Evolutionary conservation across 2,113 vertebrate species (phyloP).

Genomic region (Sapajus apella): DNA sequence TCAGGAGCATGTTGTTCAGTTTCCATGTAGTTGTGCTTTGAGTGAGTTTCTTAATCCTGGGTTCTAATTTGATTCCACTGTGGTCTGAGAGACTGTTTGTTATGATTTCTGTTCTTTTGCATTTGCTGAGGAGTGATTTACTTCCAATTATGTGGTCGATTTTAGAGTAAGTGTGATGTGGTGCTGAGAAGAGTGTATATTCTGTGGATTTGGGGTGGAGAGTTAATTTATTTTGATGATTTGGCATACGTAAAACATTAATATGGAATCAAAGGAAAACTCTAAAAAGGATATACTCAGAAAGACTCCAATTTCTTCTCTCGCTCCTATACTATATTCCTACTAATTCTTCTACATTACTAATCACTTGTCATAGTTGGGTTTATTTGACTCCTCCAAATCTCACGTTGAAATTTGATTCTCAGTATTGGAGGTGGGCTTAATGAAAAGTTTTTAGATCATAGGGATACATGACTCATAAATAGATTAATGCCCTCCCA

Average conservation of each 20-base stretch:
- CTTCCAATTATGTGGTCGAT: too few species aligned
- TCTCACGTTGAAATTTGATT: not conserved
- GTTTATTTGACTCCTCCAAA: not conserved
- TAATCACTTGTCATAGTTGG: not conserved
- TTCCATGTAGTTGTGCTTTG: too few species aligned
- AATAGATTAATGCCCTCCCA: not conserved
- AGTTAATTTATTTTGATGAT: slow-evolving; percentile 12
- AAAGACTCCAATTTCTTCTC: not conserved
- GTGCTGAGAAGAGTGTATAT: too few species aligned
- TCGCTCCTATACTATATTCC: not conserved
- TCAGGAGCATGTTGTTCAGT: too few species aligned
- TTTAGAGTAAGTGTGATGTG: too few species aligned
- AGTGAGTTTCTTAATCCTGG: too few species aligned
- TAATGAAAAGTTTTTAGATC: not conserved
- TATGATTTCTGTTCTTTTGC: too few species aligned
- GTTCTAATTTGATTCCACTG: too few species aligned
- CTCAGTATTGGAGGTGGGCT: not conserved
- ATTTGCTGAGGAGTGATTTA: too few species aligned
- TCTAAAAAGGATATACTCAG: not conserved
- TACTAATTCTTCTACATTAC: not conserved
- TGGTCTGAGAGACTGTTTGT: too few species aligned
- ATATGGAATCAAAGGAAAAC: slow-evolving; percentile 19
- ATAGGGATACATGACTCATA: not conserved
- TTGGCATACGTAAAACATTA: not conserved
- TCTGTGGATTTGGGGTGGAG: too few species aligned